A percentile compares a stretch with the other conserved stretches of the same genome.
Evolutionary conservation across 2,113 vertebrate genomes (phyloP).

Genomic region (Syngnathus typhle): DNA sequence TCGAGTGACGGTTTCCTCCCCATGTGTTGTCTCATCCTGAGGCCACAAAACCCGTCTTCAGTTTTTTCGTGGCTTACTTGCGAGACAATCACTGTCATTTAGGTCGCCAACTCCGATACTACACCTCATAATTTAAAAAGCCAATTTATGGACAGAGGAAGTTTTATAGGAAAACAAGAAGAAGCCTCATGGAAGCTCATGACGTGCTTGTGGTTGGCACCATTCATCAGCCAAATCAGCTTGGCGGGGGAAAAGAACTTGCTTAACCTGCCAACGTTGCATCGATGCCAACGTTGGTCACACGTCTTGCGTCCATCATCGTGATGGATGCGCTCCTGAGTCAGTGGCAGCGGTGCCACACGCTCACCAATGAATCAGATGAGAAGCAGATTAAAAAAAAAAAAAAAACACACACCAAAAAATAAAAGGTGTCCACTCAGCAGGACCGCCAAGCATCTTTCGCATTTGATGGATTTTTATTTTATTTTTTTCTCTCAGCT

Average conservation of each 20-base stretch:
- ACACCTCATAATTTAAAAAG: too few relatives aligned
- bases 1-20: conserved; percentile 29
- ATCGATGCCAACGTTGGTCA: conserved; percentile 12
- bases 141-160: too few relatives aligned
- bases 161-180: background rate
- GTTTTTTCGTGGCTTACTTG: background rate
- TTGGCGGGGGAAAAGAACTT: background rate
- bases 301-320: conserved; percentile 21
- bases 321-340: conserved; percentile 48
- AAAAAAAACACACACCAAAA: background rate
- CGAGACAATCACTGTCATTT: background rate
- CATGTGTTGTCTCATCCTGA: conserved; percentile 20
- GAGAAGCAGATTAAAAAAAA: background rate
- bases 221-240: conserved; percentile 29
- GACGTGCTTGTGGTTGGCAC: conserved; percentile 2
- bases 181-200: background rate
- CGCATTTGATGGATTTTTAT: background rate
- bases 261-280: conserved; percentile 15
- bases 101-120: background rate
- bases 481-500: background rate
- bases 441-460: conserved; percentile 8
- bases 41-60: conserved; percentile 9
- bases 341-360: conserved; percentile 36
- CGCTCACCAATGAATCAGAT: conserved; percentile 44
- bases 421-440: conserved; percentile 32